phyloP scores from a whole-genome alignment of 2,888 invertebrate genomes.

The Chymomyza amoena region DNA sequence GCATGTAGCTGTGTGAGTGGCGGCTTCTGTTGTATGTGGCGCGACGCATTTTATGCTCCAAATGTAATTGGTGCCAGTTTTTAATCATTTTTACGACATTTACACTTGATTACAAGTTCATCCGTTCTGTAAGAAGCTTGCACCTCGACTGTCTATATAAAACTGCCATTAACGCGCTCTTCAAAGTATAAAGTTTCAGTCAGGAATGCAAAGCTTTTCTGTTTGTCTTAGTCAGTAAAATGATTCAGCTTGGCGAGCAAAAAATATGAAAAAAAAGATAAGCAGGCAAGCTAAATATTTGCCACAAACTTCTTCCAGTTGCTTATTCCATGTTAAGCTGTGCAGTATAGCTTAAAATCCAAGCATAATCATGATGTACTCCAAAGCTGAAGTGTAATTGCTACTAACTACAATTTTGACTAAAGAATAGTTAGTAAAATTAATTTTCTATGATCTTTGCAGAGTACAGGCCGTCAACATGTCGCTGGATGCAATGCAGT shows the following conservation, averaged over 20 bases:
- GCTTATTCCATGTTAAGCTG: constrained; percentile 27
- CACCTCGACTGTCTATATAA: constrained; percentile 39
- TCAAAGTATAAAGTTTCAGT: constrained; percentile 14
- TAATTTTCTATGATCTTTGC: constrained; percentile 25
- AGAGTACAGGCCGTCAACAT: constrained; percentile 80
- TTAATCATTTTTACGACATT: neutral
- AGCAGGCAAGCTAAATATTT: constrained; percentile 26
- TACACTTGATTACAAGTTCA: constrained; percentile 1
- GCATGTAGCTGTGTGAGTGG: constrained; percentile 6
- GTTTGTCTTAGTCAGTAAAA: constrained; percentile 49
- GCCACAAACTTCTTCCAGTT: constrained; percentile 36
- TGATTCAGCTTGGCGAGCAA: constrained; percentile 45
- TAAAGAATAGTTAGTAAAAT: neutral
- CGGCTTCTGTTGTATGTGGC: constrained; percentile 20
- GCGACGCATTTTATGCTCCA: neutral
- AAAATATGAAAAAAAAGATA: constrained; percentile 26
- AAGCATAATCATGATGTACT: constrained; percentile 70
- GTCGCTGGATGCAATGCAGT: constrained; percentile 95
- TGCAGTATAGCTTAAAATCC: constrained; percentile 28
- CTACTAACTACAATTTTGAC: neutral
- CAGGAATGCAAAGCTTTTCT: constrained; percentile 53
- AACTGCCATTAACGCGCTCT: neutral
- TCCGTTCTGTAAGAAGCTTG: constrained; percentile 30
- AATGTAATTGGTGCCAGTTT: neutral
- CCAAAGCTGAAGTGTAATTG: constrained; percentile 71